A percentile compares a stretch with the other conserved stretches of the same genome.
These are phyloP conservation scores for Syngnathus scovelli DNA, from an alignment of 2,113 vertebrate genomes.

Conservation along the genomic window DNA sequence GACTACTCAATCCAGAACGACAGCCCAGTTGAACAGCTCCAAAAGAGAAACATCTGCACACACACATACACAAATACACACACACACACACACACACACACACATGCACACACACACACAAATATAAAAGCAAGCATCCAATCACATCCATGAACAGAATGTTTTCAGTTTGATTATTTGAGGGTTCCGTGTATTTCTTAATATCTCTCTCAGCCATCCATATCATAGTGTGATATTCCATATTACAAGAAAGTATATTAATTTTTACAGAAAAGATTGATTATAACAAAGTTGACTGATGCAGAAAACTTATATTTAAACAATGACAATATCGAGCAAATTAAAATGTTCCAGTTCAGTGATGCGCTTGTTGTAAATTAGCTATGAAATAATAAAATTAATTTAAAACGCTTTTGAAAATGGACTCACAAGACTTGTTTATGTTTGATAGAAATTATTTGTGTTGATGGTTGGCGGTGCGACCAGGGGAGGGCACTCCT, in stretches of 20 bases:
- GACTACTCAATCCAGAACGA: conserved; percentile 41
- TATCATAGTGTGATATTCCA: conserved; percentile 75
- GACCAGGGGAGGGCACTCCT: conserved; percentile 50
- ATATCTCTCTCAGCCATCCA: conserved; percentile 72
- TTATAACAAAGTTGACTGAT: conserved; percentile 68
- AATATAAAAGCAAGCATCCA: conserved; percentile 46
- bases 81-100: conserved; percentile 27
- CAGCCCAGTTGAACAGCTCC: conserved; percentile 40
- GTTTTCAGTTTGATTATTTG: conserved; percentile 69
- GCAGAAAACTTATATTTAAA: conserved; percentile 76
- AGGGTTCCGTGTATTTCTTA: conserved; percentile 73
- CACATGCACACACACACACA: conserved; percentile 35
- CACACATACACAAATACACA: conserved; percentile 31
- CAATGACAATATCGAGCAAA: conserved; percentile 70
- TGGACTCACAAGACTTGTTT: conserved; percentile 40
- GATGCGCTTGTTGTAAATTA: conserved; percentile 82
- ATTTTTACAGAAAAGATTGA: conserved; percentile 74
- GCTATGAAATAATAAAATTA: conserved; percentile 78
- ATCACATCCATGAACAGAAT: conserved; percentile 63
- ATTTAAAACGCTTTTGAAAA: conserved; percentile 71
- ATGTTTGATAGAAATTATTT: neutral
- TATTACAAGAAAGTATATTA: conserved; percentile 66
- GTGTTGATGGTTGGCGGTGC: neutral
- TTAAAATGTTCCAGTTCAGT: conserved; percentile 79
- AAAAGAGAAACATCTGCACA: conserved; percentile 34